Percentiles rank a stretch among this genome's conserved stretches.
phyloP scores from a whole-genome alignment of 1,140 invertebrate genomes.

The Brachystomella parvula region DNA sequence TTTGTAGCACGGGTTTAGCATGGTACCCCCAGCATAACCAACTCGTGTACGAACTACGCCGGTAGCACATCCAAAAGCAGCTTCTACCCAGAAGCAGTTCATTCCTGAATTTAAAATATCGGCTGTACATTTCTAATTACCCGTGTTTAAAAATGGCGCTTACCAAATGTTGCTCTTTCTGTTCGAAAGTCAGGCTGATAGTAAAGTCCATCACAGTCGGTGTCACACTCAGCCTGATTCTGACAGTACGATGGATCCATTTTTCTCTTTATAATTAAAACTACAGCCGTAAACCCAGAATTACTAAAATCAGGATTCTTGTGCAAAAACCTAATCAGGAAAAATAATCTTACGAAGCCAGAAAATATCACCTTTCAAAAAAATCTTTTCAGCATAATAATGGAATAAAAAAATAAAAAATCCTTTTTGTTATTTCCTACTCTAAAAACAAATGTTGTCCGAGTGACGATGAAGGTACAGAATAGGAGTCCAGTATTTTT shows the following conservation, averaged over 20 bases:
- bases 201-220: conserved; percentile 37
- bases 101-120: conserved; percentile 51
- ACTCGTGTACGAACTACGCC: conserved; percentile 79
- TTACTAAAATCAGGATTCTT: no score
- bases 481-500: no score
- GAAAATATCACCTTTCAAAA: no score
- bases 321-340: no score
- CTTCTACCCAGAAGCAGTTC: conserved; percentile 95
- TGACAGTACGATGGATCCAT: neutral
- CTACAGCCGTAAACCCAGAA: no score
- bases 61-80: conserved; percentile 70
- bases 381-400: no score
- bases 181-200: conserved; percentile 42
- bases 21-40: conserved; percentile 33
- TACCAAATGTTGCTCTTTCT: conserved; percentile 71
- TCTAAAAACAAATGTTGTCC: no score
- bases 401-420: no score
- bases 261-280: no score
- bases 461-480: no score
- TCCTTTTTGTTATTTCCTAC: no score
- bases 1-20: conserved; percentile 28
- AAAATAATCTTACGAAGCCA: no score
- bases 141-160: neutral
- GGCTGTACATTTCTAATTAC: neutral
- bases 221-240: conserved; percentile 21